Conservation (phyloP, 1,140 invertebrate genomes). For the Saccostrea glomerata region DNA sequence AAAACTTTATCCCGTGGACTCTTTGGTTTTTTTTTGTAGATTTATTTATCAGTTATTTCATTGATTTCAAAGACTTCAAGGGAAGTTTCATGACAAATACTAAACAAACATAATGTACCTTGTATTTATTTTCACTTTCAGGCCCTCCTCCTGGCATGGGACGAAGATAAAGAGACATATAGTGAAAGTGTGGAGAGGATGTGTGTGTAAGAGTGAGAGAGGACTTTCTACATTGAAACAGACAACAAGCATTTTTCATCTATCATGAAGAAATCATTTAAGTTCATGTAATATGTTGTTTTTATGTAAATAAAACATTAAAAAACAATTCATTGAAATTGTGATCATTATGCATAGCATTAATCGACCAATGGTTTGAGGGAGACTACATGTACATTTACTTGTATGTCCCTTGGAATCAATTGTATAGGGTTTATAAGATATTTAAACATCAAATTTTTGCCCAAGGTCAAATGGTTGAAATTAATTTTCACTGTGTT, state of each 20-base stretch:
- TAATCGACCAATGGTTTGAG: too few relatives aligned
- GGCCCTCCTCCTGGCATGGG: slow-evolving; percentile 53
- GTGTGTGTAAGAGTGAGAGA: slow-evolving; percentile 4
- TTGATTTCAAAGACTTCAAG: neutral
- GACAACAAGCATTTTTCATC: slow-evolving; percentile 9
- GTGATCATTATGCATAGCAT: too few relatives aligned
- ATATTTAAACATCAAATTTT: too few relatives aligned
- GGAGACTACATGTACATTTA: too few relatives aligned
- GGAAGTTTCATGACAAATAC: neutral
- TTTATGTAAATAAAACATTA: slow-evolving; percentile 13
- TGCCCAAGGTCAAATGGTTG: too few relatives aligned
- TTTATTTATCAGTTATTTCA: too few relatives aligned
- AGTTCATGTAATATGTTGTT: slow-evolving; percentile 18
- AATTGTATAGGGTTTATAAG: too few relatives aligned
- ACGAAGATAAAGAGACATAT: slow-evolving; percentile 21
- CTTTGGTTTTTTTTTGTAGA: neutral
- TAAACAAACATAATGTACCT: neutral
- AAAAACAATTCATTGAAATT: neutral
- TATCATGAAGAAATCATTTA: slow-evolving; percentile 24
- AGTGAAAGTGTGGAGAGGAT: neutral
- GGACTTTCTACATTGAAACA: neutral
- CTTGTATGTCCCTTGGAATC: too few relatives aligned
- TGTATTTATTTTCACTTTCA: neutral
- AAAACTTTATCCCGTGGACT: neutral
- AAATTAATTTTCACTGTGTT: too few relatives aligned